Percentiles rank a stretch among this genome's conserved stretches.
phyloP scores from a whole-genome alignment of 2,888 invertebrate genomes.

The Quadroppia sp. region DNA sequence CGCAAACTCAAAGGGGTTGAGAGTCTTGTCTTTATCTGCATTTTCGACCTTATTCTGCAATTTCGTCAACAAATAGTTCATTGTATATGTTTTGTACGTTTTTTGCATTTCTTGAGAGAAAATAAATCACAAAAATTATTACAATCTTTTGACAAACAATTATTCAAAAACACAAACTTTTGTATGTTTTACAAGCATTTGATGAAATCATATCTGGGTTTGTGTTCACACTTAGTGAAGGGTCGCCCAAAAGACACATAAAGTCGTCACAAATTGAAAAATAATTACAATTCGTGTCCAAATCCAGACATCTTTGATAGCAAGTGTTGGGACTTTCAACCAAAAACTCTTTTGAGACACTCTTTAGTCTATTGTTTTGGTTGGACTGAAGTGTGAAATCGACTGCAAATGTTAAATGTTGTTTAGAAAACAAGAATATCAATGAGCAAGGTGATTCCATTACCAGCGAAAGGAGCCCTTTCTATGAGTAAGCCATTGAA shows the following conservation, averaged over 20 bases:
- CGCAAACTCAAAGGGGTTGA: too few relatives aligned
- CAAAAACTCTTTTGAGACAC: neutral
- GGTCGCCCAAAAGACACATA: neutral
- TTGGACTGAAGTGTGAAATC: neutral
- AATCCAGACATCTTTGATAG: neutral
- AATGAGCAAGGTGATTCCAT: neutral
- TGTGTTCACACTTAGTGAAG: neutral
- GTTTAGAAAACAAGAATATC: too few relatives aligned
- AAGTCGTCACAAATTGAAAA: neutral
- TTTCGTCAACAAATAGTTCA: neutral
- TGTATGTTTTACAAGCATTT: neutral
- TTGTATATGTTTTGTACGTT: neutral
- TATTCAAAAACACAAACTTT: too few relatives aligned
- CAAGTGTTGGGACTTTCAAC: neutral
- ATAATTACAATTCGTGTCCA: conserved; percentile 2
- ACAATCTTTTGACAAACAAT: neutral
- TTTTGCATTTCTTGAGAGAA: neutral
- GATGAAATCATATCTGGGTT: neutral
- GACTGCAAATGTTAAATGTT: neutral
- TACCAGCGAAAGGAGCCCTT: neutral
- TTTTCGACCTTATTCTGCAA: neutral
- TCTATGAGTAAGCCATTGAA: neutral
- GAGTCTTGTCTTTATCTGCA: neutral
- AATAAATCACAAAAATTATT: neutral
- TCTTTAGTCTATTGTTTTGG: neutral